Conservation (phyloP, 2,888 invertebrate genomes). For the Patella pellucida region DNA sequence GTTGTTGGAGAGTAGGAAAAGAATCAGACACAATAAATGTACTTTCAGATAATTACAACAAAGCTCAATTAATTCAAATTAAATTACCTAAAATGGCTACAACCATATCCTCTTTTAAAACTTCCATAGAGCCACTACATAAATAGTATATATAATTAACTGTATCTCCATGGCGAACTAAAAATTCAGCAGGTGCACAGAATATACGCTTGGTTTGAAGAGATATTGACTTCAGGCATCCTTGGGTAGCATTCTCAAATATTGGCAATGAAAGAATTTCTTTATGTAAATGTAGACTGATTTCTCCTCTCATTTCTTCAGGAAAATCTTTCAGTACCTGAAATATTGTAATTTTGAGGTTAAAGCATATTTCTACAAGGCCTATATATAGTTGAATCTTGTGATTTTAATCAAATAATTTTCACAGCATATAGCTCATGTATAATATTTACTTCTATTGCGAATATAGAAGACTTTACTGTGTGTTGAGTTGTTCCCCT, state of each 20-base stretch:
- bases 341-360: constrained; percentile 15
- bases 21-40: too few relatives aligned
- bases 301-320: constrained; percentile 93
- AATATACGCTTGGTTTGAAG: constrained; percentile 94
- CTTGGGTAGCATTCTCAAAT: constrained; percentile 94
- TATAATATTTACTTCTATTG: background rate
- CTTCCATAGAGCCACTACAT: constrained; percentile 97
- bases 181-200: constrained; percentile 94
- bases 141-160: constrained; percentile 94
- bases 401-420: background rate
- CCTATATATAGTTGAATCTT: too few relatives aligned
- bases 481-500: background rate
- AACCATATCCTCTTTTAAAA: constrained; percentile 95
- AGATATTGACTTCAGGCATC: constrained; percentile 91
- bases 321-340: constrained; percentile 86
- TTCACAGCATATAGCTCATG: background rate
- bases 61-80: too few relatives aligned
- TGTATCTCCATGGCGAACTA: constrained; percentile 94
- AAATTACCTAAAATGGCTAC: constrained; percentile 91
- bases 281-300: constrained; percentile 94
- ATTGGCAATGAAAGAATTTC: constrained; percentile 94
- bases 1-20: too few relatives aligned
- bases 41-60: too few relatives aligned
- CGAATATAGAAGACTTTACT: background rate
- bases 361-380: background rate